Evolutionary conservation across 2,888 invertebrate species (phyloP).

Genomic region (Tupiocoris notatus): DNA sequence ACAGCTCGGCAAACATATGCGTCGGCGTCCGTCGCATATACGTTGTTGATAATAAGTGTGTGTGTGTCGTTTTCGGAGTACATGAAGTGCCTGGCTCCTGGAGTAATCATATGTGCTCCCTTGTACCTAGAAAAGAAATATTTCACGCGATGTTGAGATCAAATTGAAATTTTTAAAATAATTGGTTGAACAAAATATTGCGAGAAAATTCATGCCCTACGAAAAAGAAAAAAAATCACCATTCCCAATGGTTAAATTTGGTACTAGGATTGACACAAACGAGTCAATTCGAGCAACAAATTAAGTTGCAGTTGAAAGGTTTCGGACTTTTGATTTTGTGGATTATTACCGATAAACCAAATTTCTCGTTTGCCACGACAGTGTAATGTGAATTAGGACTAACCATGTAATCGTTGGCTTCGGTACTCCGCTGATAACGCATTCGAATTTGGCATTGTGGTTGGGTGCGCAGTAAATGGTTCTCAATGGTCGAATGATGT

Average conservation of each 20-base stretch:
- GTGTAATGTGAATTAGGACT: too few species aligned
- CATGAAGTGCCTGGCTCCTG: constrained; percentile 88
- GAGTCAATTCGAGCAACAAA: too few species aligned
- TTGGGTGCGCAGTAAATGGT: constrained; percentile 89
- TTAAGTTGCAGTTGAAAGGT: too few species aligned
- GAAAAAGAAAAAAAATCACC: not conserved
- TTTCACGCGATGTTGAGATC: not conserved
- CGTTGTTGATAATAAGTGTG: constrained; percentile 84
- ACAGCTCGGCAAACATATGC: constrained; percentile 95
- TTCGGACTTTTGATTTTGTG: too few species aligned
- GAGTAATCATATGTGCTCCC: constrained; percentile 92
- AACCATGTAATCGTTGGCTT: constrained; percentile 88
- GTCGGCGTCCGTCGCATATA: constrained; percentile 97
- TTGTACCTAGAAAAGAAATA: constrained; percentile 65
- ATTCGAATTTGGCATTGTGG: constrained; percentile 91
- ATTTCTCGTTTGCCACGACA: too few species aligned
- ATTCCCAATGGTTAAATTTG: too few species aligned
- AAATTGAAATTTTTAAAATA: too few species aligned
- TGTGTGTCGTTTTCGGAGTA: constrained; percentile 85
- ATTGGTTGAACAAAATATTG: not conserved
- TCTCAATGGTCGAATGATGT: constrained; percentile 80
- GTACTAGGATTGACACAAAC: too few species aligned
- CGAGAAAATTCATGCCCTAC: not conserved
- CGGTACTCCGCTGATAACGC: constrained; percentile 85
- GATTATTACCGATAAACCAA: too few species aligned